phyloP scores from a whole-genome alignment of 1,140 invertebrate species.

The Atta colombica region DNA sequence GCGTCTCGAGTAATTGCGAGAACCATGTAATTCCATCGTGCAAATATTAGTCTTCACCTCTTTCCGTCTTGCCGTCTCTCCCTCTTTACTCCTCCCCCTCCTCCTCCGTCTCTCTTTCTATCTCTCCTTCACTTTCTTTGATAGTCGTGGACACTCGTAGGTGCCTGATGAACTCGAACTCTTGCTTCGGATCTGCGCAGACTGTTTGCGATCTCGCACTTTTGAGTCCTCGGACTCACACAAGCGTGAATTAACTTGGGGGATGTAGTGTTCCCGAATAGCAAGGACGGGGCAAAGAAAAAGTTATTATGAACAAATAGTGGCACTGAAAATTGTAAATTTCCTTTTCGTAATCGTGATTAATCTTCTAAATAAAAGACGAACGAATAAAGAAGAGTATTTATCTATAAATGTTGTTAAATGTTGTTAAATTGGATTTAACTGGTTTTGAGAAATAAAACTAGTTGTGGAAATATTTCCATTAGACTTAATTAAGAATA shows the following conservation, averaged over 20 bases:
- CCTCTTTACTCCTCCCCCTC: not conserved
- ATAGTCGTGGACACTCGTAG: constrained; percentile 8
- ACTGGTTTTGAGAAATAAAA: not conserved
- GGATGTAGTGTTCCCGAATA: not conserved
- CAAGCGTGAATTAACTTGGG: constrained; percentile 8
- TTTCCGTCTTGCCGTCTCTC: constrained; percentile 14
- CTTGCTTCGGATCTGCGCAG: constrained; percentile 2
- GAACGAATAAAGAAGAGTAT: not conserved
- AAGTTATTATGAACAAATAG: not conserved
- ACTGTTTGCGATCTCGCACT: constrained; percentile 21
- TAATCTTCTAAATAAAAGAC: not conserved
- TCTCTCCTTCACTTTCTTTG: not conserved
- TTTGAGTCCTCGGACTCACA: constrained; percentile 11
- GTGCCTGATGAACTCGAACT: constrained; percentile 21
- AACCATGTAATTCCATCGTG: constrained; percentile 60
- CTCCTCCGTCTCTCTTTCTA: constrained; percentile 13
- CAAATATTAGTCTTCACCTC: constrained; percentile 63
- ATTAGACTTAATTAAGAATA: not conserved
- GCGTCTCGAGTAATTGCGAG: constrained; percentile 44
- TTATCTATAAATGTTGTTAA: not conserved
- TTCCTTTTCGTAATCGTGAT: not conserved
- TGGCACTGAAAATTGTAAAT: not conserved
- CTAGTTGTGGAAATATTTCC: not conserved
- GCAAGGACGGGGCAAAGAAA: not conserved
- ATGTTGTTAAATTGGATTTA: not conserved